Conservation (phyloP, 2,797 vertebrate genomes). For the Momotus momota region DNA sequence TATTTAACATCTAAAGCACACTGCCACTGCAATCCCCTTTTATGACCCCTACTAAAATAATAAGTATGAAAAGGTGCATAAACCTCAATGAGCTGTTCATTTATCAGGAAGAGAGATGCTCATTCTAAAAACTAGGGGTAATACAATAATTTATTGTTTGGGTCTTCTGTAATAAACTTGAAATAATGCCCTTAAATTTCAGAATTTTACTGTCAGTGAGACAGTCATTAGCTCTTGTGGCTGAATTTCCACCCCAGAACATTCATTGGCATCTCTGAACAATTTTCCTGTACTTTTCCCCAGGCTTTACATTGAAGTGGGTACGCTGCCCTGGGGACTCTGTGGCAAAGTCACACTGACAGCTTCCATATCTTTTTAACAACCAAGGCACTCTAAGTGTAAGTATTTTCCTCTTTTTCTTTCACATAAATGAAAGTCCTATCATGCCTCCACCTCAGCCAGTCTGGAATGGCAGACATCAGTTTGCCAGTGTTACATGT, state of each 20-base stretch:
- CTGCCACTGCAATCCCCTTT: constrained; percentile 52
- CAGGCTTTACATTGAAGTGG: not conserved
- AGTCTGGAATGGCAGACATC: not conserved
- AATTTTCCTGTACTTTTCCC: not conserved
- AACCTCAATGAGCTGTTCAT: constrained; percentile 68
- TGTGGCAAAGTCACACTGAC: not conserved
- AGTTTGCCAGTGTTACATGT: not conserved
- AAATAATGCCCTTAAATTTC: constrained; percentile 76
- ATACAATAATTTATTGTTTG: constrained; percentile 67
- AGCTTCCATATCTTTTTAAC: not conserved
- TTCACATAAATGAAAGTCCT: not conserved
- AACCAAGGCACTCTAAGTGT: not conserved
- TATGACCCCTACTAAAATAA: constrained; percentile 44
- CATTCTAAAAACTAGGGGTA: constrained; percentile 50
- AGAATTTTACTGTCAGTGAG: constrained; percentile 69
- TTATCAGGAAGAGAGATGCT: constrained; percentile 62
- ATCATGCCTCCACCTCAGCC: not conserved
- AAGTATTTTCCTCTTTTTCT: not conserved
- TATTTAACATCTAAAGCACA: constrained; percentile 53
- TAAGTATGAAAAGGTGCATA: constrained; percentile 71
- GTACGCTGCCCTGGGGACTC: not conserved
- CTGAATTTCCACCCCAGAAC: constrained; percentile 63
- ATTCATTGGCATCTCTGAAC: constrained; percentile 57
- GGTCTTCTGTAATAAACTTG: constrained; percentile 69
- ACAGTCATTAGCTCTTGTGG: constrained; percentile 74